Conservation (phyloP, 2,113 vertebrate species). For the Cebus imitator region DNA sequence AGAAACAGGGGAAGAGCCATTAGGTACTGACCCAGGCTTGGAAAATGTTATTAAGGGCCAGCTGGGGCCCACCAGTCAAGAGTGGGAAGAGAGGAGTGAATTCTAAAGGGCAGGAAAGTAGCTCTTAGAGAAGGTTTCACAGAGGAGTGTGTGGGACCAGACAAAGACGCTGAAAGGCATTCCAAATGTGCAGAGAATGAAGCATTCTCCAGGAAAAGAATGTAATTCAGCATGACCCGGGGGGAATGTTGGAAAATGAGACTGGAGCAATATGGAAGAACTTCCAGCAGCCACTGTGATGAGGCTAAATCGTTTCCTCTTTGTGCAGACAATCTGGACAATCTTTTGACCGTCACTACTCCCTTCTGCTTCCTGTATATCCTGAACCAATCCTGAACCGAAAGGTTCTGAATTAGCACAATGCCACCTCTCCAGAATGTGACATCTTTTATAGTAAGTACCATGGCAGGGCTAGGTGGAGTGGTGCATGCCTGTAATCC, state of each 20-base stretch:
- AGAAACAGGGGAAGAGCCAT: neutral
- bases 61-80: neutral
- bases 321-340: neutral
- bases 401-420: neutral
- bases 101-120: neutral
- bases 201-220: neutral
- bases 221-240: neutral
- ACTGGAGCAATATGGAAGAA: neutral
- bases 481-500: too few relatives aligned
- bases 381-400: neutral
- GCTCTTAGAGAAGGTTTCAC: neutral
- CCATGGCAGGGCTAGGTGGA: neutral
- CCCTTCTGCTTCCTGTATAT: too few relatives aligned
- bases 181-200: neutral
- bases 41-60: neutral
- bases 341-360: neutral
- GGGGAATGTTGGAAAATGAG: neutral
- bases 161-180: neutral
- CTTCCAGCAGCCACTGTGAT: neutral
- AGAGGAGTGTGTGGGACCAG: neutral
- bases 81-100: neutral
- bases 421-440: neutral
- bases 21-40: neutral
- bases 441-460: neutral
- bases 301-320: neutral